Percentiles rank a stretch among this genome's conserved stretches.
Conservation (phyloP, 2,888 invertebrate genomes). For the Amblyjoppa fuscipennis region DNA sequence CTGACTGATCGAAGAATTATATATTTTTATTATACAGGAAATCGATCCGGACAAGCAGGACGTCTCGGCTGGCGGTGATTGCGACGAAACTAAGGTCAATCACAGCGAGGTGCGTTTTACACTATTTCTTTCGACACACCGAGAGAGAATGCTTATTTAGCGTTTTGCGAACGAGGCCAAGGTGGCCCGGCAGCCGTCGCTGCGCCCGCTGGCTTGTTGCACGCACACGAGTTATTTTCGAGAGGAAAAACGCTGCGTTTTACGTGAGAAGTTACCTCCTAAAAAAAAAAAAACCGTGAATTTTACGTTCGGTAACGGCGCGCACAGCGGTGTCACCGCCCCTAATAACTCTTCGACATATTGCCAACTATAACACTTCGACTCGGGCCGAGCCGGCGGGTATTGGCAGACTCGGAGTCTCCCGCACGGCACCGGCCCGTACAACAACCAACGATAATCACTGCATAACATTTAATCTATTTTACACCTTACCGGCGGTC, state of each 20-base stretch:
- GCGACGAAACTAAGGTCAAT: conserved; percentile 82
- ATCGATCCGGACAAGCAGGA: conserved; percentile 90
- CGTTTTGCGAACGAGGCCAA: conserved; percentile 61
- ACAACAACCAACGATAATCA: conserved; percentile 56
- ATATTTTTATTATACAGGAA: conserved; percentile 86
- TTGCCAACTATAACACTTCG: conserved; percentile 53
- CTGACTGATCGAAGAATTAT: conserved; percentile 24
- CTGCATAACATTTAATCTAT: conserved; percentile 70
- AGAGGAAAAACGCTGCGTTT: conserved; percentile 51
- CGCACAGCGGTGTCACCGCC: conserved; percentile 52
- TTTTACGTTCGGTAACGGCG: conserved; percentile 26
- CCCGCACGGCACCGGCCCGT: conserved; percentile 23
- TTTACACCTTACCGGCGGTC: conserved; percentile 68
- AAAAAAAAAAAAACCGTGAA: conserved; percentile 50
- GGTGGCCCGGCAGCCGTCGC: conserved; percentile 46
- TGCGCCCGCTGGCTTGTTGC: conserved; percentile 19
- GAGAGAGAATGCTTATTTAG: conserved; percentile 48
- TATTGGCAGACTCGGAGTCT: conserved; percentile 71
- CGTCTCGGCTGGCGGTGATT: conserved; percentile 81
- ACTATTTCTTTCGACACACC: conserved; percentile 32
- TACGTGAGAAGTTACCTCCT: conserved; percentile 29
- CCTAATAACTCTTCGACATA: conserved; percentile 65
- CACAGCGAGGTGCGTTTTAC: conserved; percentile 82
- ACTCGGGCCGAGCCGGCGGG: neutral
- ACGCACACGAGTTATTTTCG: conserved; percentile 59